These are phyloP conservation scores for Gobio occitaniae DNA, from an alignment of 2,797 vertebrate species.

Conservation along the genomic window DNA sequence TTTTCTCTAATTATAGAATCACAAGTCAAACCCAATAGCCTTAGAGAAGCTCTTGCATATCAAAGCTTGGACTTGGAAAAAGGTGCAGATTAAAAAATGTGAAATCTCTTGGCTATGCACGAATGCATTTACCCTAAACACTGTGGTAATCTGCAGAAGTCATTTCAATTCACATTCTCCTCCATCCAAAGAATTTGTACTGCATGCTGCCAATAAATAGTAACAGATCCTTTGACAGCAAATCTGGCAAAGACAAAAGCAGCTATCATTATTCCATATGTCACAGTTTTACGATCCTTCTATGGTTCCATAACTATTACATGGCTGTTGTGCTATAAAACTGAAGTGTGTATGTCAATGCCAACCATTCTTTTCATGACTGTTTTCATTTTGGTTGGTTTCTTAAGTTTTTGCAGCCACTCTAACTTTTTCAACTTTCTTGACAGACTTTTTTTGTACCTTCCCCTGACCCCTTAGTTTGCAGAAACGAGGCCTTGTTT, in stretches of 20 bases:
- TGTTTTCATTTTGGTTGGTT: background rate
- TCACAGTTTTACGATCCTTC: conserved; percentile 20
- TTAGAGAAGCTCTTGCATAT: background rate
- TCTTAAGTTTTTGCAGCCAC: background rate
- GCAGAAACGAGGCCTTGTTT: conserved; percentile 28
- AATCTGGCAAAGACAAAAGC: conserved; percentile 36
- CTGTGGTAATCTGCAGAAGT: conserved; percentile 24
- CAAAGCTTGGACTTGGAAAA: conserved; percentile 27
- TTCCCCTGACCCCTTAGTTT: conserved; percentile 10
- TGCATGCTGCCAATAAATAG: conserved; percentile 42
- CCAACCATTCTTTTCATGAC: background rate
- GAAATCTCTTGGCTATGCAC: background rate
- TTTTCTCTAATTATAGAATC: too few relatives aligned
- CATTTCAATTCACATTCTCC: conserved; percentile 36
- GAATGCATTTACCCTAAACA: conserved; percentile 27
- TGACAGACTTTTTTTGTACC: background rate
- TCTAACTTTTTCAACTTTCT: background rate
- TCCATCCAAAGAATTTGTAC: conserved; percentile 45
- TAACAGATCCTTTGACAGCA: conserved; percentile 50
- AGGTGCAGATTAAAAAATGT: background rate
- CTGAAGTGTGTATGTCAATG: background rate
- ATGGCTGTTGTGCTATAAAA: background rate
- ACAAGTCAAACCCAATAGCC: background rate
- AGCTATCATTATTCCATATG: conserved; percentile 47
- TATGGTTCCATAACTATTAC: background rate